Evolutionary conservation across 2,888 invertebrate genomes (phyloP).

Genomic region (Lamproptera curius): DNA sequence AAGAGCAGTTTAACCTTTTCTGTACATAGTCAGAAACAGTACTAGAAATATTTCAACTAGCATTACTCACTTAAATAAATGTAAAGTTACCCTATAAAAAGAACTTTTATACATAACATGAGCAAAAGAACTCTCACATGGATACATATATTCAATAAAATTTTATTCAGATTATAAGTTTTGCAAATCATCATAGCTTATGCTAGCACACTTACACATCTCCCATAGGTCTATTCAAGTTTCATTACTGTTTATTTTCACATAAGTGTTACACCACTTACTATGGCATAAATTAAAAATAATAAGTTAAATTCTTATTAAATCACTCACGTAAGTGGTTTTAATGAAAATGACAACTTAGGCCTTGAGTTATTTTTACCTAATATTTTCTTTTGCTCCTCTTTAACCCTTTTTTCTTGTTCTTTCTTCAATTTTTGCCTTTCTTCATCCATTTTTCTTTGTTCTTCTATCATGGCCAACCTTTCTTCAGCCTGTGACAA

Average conservation of each 20-base stretch:
- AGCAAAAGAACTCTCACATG: constrained; percentile 3
- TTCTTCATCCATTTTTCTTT: constrained; percentile 97
- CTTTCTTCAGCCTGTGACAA: constrained; percentile 93
- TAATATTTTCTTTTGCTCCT: constrained; percentile 97
- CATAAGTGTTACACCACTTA: no score
- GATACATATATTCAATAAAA: not conserved
- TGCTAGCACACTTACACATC: not conserved
- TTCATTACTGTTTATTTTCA: no score
- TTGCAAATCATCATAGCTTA: not conserved
- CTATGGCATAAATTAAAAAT: no score
- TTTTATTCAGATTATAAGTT: not conserved
- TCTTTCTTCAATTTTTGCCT: constrained; percentile 95
- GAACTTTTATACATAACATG: constrained; percentile 2
- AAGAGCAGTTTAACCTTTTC: no score
- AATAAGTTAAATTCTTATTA: no score
- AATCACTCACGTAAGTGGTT: constrained; percentile 83
- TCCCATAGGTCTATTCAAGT: not conserved
- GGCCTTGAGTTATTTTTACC: constrained; percentile 98
- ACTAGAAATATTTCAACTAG: constrained; percentile 3
- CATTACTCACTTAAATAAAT: constrained; percentile 2
- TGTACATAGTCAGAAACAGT: not conserved
- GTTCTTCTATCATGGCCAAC: constrained; percentile 97
- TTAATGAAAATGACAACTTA: constrained; percentile 94
- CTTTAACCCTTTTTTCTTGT: constrained; percentile 93
- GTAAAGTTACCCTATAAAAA: not conserved